phyloP scores from a whole-genome alignment of 1,140 invertebrate species.

The Trissolcus basalis region DNA sequence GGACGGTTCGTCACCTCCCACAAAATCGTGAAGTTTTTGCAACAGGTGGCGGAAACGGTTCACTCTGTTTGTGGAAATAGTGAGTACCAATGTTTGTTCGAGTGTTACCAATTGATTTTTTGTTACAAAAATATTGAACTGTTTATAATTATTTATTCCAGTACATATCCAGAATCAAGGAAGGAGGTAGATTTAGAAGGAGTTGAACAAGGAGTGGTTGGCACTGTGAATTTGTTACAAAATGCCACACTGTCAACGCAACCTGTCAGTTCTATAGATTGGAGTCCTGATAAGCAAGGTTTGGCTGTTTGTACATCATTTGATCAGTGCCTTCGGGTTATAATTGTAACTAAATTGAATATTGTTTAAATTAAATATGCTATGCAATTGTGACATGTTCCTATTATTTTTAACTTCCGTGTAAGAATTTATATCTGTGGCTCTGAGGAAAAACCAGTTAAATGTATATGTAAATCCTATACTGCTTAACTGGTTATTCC shows the following conservation, averaged over 20 bases:
- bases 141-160: constrained; percentile 68
- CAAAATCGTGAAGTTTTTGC: constrained; percentile 97
- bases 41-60: constrained; percentile 91
- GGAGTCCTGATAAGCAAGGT: constrained; percentile 93
- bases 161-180: constrained; percentile 89
- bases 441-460: too few relatives aligned
- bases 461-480: too few relatives aligned
- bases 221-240: constrained; percentile 85
- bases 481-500: too few relatives aligned
- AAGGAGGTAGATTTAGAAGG: constrained; percentile 83
- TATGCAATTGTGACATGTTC: too few relatives aligned
- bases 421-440: too few relatives aligned
- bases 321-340: constrained; percentile 92
- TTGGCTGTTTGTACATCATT: constrained; percentile 92
- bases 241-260: constrained; percentile 89
- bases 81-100: constrained; percentile 71
- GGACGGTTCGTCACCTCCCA: constrained; percentile 90
- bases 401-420: too few relatives aligned
- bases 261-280: constrained; percentile 92
- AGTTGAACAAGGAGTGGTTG: constrained; percentile 83
- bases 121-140: not conserved
- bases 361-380: constrained; percentile 44
- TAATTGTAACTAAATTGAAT: constrained; percentile 94
- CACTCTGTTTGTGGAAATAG: constrained; percentile 95
- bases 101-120: not conserved